phyloP scores from a whole-genome alignment of 2,888 invertebrate species.

The Celastrina argiolus region DNA sequence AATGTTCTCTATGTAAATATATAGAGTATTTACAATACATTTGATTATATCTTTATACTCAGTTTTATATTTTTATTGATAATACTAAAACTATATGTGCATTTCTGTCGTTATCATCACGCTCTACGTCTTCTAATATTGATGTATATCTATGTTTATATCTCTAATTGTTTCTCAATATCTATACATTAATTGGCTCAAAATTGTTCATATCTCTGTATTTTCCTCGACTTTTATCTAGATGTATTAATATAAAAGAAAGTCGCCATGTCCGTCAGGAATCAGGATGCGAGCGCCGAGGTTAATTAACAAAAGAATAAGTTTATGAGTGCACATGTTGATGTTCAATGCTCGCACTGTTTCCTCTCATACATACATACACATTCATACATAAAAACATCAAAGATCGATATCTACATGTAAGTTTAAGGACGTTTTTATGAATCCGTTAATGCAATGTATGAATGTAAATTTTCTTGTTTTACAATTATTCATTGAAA shows the following conservation, averaged over 20 bases:
- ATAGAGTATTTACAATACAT: too few relatives aligned
- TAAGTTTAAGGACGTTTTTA: too few relatives aligned
- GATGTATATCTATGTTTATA: background rate
- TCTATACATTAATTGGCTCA: background rate
- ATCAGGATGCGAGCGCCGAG: conserved; percentile 58
- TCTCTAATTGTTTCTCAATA: background rate
- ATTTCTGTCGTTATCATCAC: too few relatives aligned
- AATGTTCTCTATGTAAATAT: too few relatives aligned
- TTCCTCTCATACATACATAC: conserved; percentile 30
- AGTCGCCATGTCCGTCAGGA: conserved; percentile 43
- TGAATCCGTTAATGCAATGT: too few relatives aligned
- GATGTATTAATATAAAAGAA: conserved; percentile 15
- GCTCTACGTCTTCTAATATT: too few relatives aligned
- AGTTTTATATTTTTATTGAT: too few relatives aligned
- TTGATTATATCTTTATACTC: too few relatives aligned
- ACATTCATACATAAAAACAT: background rate
- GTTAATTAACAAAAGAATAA: conserved; percentile 72
- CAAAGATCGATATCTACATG: too few relatives aligned
- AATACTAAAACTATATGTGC: too few relatives aligned
- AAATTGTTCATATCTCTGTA: background rate
- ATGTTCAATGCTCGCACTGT: conserved; percentile 33
- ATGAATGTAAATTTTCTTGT: too few relatives aligned
- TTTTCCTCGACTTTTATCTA: background rate
- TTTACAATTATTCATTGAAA: too few relatives aligned
- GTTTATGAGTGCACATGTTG: conserved; percentile 50